A percentile compares a stretch with the other conserved stretches of the same genome.
These are phyloP conservation scores for Bubo scandiacus DNA, from an alignment of 2,113 vertebrate genomes.

Conservation along the genomic window DNA sequence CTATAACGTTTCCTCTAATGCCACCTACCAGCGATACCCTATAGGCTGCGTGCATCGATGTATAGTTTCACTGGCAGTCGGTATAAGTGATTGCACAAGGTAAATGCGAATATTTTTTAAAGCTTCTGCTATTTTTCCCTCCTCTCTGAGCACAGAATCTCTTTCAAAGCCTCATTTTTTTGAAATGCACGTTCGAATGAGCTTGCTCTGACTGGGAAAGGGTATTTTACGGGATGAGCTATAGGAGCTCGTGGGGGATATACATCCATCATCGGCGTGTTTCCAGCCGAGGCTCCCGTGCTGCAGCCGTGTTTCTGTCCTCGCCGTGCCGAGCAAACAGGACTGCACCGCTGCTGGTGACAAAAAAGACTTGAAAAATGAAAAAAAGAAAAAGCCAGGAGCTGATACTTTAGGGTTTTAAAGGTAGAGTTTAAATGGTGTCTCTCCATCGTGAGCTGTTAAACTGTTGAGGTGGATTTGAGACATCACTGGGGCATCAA, in stretches of 20 bases:
- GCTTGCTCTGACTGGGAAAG: background rate
- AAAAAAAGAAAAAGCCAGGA: background rate
- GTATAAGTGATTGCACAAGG: background rate
- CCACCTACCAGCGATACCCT: too few relatives aligned
- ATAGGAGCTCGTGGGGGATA: background rate
- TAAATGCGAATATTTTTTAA: background rate
- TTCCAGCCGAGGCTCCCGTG: background rate
- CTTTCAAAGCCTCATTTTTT: background rate
- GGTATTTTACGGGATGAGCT: background rate
- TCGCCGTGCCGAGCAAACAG: background rate
- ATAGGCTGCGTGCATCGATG: rapidly evolving
- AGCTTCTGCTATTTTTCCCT: background rate
- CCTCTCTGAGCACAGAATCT: background rate
- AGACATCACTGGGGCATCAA: background rate
- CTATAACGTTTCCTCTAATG: too few relatives aligned
- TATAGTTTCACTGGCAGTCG: rapidly evolving
- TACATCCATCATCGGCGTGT: background rate
- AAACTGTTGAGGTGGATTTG: background rate
- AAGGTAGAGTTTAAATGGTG: background rate
- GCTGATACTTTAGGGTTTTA: background rate
- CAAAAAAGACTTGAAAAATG: background rate
- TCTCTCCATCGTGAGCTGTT: rapidly evolving
- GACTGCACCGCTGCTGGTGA: rapidly evolving
- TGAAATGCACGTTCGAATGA: rapidly evolving
- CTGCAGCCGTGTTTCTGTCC: background rate